Base-by-base conservation (phyloP, 1,140 invertebrate species). In the Eupeodes corollae region DNA sequence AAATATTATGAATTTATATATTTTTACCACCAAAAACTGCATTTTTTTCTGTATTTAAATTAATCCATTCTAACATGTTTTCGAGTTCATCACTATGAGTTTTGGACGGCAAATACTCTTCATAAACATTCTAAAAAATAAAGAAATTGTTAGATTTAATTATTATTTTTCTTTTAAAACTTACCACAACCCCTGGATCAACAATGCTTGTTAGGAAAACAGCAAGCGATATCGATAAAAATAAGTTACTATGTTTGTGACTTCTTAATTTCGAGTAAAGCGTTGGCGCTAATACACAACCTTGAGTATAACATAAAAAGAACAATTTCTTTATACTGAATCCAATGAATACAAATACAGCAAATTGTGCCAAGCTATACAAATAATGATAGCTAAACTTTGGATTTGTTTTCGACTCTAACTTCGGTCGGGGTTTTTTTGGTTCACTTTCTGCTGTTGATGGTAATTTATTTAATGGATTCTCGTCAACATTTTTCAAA, bases 61-160 rank as follows among this genome's bases (percentile, higher is more conserved):
- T 65, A 31, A 68, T 68, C 65, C 65, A 68, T 19, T 66, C 56
- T 1, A 68, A 49, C 60, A 67, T 62, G 35, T 56, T 58, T 21
- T 63, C 61, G 18, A 66, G 47, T 39, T 68, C 62, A 30, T 62
- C 59, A 35, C 49, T 45, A 12, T 32, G 9, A 8, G 46, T 37
- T 14, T 52, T 51, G 12, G 48, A 1, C 50, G 61, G 61, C 16
- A 59, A 56, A 30, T 67, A 64, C 42, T 67, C 63, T 35, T 67
- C 58, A 39, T 54, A 59, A 11, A 67, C 57, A 44, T 64, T 67
- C 63, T 67, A 33, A 0, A 30, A 35, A n/a, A 14, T 14, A 39
- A 39, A 47, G 12, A 18, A 41, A 35, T n/a, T n/a, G n/a, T n/a
- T 26, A 26, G 21, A 42, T 21, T 21, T 39, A 19, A 18, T 33